Evolutionary conservation across 2,888 invertebrate species (phyloP).

Genomic region (Ennomos quercinarius): DNA sequence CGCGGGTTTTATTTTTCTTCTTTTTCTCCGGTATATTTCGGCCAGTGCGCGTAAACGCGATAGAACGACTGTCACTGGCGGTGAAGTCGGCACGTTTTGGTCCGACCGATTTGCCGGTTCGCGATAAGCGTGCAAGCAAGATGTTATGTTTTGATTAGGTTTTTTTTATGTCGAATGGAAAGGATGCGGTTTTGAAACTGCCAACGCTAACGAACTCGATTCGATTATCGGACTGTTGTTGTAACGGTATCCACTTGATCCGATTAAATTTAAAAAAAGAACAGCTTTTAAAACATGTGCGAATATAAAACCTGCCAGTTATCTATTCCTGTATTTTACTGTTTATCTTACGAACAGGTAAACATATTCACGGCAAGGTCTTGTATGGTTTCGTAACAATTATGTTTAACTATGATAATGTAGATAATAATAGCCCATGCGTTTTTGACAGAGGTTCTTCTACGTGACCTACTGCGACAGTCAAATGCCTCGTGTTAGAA

Average conservation of each 20-base stretch:
- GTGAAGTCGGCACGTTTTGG: conserved; percentile 33
- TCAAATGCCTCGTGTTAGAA: conserved; percentile 3
- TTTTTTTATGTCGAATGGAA: conserved; percentile 38
- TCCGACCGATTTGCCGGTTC: conserved; percentile 22
- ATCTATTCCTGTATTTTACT: conserved; percentile 37
- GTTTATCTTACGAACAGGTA: conserved; percentile 33
- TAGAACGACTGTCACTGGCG: conserved; percentile 46
- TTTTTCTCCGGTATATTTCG: conserved; percentile 37
- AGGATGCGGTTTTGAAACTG: conserved; percentile 41
- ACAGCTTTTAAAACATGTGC: conserved; percentile 17
- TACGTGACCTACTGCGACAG: conserved; percentile 20
- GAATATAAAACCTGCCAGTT: conserved; percentile 25
- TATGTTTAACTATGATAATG: conserved; percentile 5
- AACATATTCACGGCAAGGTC: conserved; percentile 34
- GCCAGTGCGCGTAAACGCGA: conserved; percentile 53
- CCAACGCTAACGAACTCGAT: conserved; percentile 38
- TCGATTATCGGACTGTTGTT: conserved; percentile 37
- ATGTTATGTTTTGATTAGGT: conserved; percentile 61
- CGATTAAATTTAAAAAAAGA: conserved; percentile 15
- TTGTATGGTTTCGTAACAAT: conserved; percentile 19
- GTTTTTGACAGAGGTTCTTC: too few species aligned
- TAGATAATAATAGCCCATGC: too few species aligned
- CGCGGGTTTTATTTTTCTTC: conserved; percentile 41
- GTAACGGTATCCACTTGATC: conserved; percentile 28
- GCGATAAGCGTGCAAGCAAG: conserved; percentile 63